Percentiles rank a stretch among this genome's conserved stretches.
Evolutionary conservation across 2,797 vertebrate species (phyloP).

Genomic region (Sitta carolinensis): DNA sequence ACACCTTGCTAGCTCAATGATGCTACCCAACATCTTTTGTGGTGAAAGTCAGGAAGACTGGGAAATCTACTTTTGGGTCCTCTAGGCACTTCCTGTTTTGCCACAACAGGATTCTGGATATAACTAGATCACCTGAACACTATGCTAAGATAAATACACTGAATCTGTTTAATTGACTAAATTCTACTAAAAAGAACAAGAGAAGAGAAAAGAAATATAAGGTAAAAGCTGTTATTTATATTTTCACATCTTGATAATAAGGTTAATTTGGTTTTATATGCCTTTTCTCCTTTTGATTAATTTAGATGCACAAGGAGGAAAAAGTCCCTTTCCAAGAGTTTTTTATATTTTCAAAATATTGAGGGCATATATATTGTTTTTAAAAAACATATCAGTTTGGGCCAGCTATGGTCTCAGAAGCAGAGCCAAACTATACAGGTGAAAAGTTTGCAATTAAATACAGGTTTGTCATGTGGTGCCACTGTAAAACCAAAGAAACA

Average conservation of each 20-base stretch:
- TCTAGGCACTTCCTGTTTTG: neutral
- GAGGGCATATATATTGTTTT: neutral
- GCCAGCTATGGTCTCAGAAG: neutral
- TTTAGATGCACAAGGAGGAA: neutral
- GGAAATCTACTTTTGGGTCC: neutral
- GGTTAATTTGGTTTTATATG: neutral
- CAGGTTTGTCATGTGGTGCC: neutral
- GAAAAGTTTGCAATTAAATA: neutral
- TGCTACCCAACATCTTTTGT: neutral
- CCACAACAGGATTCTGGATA: neutral
- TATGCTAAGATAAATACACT: neutral
- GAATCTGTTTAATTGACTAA: neutral
- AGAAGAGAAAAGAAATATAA: neutral
- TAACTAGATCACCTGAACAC: neutral
- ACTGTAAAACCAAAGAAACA: neutral
- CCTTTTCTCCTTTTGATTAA: neutral
- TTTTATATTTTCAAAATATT: neutral
- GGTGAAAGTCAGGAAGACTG: neutral
- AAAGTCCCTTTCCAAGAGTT: neutral
- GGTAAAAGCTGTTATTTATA: neutral
- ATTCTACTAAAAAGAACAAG: neutral
- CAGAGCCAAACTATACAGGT: neutral
- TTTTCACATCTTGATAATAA: neutral
- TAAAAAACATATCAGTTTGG: neutral
- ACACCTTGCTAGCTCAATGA: neutral